phyloP scores from a whole-genome alignment of 2,113 vertebrate genomes.

The Rutilus rutilus region DNA sequence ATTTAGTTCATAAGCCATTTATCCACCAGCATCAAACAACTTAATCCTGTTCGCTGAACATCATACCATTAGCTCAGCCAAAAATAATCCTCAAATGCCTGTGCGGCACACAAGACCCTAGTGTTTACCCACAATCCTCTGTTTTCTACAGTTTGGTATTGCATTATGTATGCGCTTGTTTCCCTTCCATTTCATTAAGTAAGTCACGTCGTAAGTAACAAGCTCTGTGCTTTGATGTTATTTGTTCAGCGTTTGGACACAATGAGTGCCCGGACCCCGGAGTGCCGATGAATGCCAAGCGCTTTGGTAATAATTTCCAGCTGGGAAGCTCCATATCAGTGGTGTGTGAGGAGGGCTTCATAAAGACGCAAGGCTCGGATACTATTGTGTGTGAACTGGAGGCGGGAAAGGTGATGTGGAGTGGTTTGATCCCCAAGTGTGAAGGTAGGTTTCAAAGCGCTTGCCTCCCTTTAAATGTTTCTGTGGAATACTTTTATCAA shows the following conservation, averaged over 20 bases:
- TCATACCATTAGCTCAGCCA: background rate
- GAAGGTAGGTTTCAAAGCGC: slow-evolving; percentile 81
- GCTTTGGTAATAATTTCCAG: slow-evolving; percentile 95
- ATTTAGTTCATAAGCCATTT: slow-evolving; percentile 46
- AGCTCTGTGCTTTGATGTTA: background rate
- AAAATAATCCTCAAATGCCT: slow-evolving; percentile 29
- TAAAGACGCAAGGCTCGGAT: slow-evolving; percentile 97
- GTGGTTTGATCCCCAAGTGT: slow-evolving; percentile 93
- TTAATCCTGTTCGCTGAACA: slow-evolving; percentile 44
- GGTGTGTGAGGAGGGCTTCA: slow-evolving; percentile 97
- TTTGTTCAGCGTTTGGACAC: slow-evolving; percentile 89
- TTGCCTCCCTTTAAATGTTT: slow-evolving; percentile 15
- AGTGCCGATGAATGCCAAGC: slow-evolving; percentile 90
- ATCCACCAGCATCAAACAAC: slow-evolving; percentile 42
- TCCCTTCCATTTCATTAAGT: slow-evolving; percentile 19
- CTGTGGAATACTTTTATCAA: background rate
- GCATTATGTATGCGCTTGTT: background rate
- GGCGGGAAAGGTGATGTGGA: slow-evolving; percentile 96
- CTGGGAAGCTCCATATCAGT: slow-evolving; percentile 94
- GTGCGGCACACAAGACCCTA: background rate
- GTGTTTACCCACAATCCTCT: slow-evolving; percentile 29
- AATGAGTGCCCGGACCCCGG: slow-evolving; percentile 97
- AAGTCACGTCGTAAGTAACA: slow-evolving; percentile 10
- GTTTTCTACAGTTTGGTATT: background rate
- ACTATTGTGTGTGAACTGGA: slow-evolving; percentile 93